These are phyloP conservation scores for Resseliella maxima DNA, from an alignment of 2,888 invertebrate genomes.

Conservation along the genomic window DNA sequence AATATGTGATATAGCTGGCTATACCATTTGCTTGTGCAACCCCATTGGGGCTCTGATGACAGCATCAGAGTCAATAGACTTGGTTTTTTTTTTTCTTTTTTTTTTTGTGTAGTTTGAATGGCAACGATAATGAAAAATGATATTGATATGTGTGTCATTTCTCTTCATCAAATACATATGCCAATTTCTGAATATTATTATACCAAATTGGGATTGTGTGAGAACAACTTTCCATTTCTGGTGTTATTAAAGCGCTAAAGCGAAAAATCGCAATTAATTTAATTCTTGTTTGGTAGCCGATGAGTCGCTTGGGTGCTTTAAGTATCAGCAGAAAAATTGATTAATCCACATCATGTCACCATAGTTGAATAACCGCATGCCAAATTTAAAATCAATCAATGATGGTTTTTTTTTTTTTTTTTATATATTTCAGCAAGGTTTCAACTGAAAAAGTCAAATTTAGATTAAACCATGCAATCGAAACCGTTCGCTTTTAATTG, in stretches of 20 bases:
- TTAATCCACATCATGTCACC: background rate
- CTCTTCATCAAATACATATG: background rate
- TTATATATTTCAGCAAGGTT: too few relatives aligned
- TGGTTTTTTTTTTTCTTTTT: too few relatives aligned
- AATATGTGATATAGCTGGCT: background rate
- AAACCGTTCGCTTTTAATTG: conserved; percentile 4
- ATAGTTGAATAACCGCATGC: background rate
- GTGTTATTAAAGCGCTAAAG: conserved; percentile 2
- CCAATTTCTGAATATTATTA: background rate
- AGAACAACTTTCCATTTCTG: conserved; percentile 34
- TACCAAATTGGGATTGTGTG: background rate
- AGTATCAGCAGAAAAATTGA: too few relatives aligned
- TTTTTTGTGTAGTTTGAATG: background rate
- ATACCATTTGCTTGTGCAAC: background rate
- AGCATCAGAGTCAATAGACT: conserved; percentile 19
- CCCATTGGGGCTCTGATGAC: background rate
- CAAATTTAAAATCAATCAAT: conserved; percentile 22
- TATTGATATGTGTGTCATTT: background rate
- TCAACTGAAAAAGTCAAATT: background rate
- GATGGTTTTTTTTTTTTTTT: background rate
- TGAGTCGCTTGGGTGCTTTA: conserved; percentile 31
- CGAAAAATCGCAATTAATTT: conserved; percentile 44
- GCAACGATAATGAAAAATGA: conserved; percentile 3
- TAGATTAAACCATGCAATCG: background rate
- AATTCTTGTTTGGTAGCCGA: conserved; percentile 34